Evolutionary conservation across 2,797 vertebrate genomes (phyloP), one percentile per base, ranked within the genome.

Genomic region (Babyrousa celebensis): DNA sequence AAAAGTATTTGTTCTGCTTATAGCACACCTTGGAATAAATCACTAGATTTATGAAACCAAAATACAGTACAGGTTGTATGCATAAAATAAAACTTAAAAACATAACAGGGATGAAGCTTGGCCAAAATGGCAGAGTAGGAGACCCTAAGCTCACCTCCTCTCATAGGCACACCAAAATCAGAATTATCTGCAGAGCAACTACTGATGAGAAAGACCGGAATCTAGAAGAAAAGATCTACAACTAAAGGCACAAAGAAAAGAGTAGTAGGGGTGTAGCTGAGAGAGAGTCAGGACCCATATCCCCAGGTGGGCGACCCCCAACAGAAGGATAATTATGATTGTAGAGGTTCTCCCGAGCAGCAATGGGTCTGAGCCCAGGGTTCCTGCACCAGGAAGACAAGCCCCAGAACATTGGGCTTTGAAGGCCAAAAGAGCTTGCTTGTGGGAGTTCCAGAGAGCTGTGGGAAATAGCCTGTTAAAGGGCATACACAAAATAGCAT

Each of bases 41-140:
- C 56, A 52, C 6, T 74, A 20, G 52, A 68, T 68, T 85, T 68
- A 95, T 78, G n/a, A 87, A 89, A 63, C 48, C 54, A 80, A 82
- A 85, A 62, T 23, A 91, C 12, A 95, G n/a, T 86, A 72, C 16
- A 91, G 17, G 15, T 71, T 96, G 89, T n/a, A 36, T 78, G 27
- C 12, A 68, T 78, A 77, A 96, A 93, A 43, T 40, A 48, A 86
- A 82, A 72, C 88, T 85, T 14, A 63, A 91, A 96, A 75, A 68
- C 20, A 90, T 60, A 29, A 8, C 20, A 93, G 29, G 32, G 52
- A 52, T 12, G 14, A 29, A 58, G 77, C 2, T 0, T 79, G 77
- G 54, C 12, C 77, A 58, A 79, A 54, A 79, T 36, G 77, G 77
- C 58, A 4, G 32, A 79, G n/a, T 20, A 58, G n/a, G n/a, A 60